Conservation (phyloP, 1,140 invertebrate genomes). For the Lepidurus couesii region DNA sequence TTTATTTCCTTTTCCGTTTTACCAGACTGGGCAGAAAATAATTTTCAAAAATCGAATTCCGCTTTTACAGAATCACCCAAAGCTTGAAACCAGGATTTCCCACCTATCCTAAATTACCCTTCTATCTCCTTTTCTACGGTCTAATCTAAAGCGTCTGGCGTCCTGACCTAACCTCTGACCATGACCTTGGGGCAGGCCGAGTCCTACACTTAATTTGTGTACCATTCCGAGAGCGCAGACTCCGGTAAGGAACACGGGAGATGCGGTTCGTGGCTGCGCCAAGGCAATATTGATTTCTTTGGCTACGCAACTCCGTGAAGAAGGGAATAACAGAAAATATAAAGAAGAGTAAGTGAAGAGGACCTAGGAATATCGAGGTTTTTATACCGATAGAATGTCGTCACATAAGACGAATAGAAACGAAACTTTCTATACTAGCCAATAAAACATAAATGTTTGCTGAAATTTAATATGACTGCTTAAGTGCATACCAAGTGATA, state of each 20-base stretch:
- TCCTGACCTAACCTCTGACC: not conserved
- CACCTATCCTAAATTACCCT: not conserved
- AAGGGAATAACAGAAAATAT: not conserved
- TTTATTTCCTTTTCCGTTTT: too few relatives aligned
- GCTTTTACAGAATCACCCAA: too few relatives aligned
- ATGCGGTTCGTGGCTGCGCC: not conserved
- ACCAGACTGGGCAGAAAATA: too few relatives aligned
- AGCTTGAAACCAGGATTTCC: too few relatives aligned
- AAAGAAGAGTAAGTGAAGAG: not conserved
- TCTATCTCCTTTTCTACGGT: not conserved
- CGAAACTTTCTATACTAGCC: not conserved
- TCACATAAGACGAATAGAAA: not conserved
- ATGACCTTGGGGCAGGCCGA: not conserved
- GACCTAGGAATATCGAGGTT: not conserved
- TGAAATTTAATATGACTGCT: too few relatives aligned
- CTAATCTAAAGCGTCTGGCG: not conserved
- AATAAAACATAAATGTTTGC: too few relatives aligned
- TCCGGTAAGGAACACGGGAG: not conserved
- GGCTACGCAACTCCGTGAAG: not conserved
- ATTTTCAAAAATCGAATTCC: too few relatives aligned
- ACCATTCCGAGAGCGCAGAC: not conserved
- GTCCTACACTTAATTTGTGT: not conserved
- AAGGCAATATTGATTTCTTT: conserved; percentile 4
- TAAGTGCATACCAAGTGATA: too few relatives aligned
- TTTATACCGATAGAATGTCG: not conserved